A percentile compares a stretch with the other conserved stretches of the same genome.
Conservation (phyloP, 2,888 invertebrate genomes). For the Sarcophaga variegata region DNA sequence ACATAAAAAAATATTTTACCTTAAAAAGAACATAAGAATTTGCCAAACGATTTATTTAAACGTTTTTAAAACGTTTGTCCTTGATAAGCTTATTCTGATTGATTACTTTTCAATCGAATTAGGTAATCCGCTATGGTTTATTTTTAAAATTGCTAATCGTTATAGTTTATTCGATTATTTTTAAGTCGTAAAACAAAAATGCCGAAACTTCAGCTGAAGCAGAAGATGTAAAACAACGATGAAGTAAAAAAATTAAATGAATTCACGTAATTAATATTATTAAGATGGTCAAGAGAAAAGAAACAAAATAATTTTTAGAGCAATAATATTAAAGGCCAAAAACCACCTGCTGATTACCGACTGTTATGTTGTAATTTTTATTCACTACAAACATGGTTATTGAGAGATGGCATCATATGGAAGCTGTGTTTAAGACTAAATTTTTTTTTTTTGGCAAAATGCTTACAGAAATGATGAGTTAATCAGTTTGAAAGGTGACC, state of each 20-base stretch:
- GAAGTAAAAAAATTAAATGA: not conserved
- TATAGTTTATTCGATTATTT: constrained; percentile 34
- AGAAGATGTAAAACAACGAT: not conserved
- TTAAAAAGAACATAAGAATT: too few species aligned
- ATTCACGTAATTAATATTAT: not conserved
- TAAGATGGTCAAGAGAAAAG: not conserved
- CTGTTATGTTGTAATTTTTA: constrained; percentile 20
- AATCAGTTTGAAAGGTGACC: not conserved
- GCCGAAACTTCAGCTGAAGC: not conserved
- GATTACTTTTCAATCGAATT: not conserved
- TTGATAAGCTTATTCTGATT: constrained; percentile 11
- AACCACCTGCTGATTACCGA: constrained; percentile 24
- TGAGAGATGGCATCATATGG: not conserved
- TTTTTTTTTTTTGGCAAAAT: not conserved
- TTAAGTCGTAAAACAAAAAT: not conserved
- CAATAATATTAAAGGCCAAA: not conserved
- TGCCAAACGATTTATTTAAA: too few species aligned
- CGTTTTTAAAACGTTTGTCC: constrained; percentile 5
- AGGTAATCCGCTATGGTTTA: constrained; percentile 13
- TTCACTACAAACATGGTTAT: constrained; percentile 12
- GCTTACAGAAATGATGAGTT: not conserved
- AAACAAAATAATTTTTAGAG: not conserved
- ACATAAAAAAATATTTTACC: too few species aligned
- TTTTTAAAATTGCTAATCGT: constrained; percentile 19
- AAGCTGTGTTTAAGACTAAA: not conserved